Evolutionary conservation across 2,797 vertebrate genomes (phyloP), one percentile per base, ranked within the genome.

Genomic region (Hyperoplus lanceolatus): DNA sequence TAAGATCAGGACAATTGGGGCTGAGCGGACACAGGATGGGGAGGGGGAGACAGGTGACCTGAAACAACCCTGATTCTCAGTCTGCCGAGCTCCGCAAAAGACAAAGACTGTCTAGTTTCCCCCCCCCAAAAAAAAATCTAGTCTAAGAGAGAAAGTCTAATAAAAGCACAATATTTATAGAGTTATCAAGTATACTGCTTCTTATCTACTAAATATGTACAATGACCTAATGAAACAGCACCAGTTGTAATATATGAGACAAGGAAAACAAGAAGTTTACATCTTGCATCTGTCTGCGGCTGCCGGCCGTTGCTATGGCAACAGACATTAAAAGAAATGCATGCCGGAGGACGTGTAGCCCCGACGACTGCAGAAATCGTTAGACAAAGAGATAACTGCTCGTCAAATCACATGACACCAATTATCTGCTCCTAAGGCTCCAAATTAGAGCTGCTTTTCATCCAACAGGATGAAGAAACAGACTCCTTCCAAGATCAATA

Each of bases 251-350:
- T 67, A 77, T 75, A 82, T 65, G 70, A 85, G 45, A 83, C n/a
- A 81, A 63, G 56, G 45, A 75, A 75, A 81, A 83, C 29, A 29
- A 71, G 14, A 86, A 90, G 85, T 92, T 93, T 85, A 91, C 89
- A 91, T 92, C 75, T 79, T 75, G 46, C 57, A 66, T 83, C 84
- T n/a, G 86, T 87, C 92, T 91, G 89, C 74, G 18, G 76, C 83
- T 70, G 88, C 82, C 29, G 73, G 77, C 82, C 56, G 91, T 96
- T 94, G 92, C 94, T 90, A 94, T 95, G 91, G 94, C 91, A 93
- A 95, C 94, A 95, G 92, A 93, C 91, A 89, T 88, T 89, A 90
- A 88, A 90, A 90, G 87, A 91, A 88, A 94, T 92, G 82, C 85
- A 81, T 89, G 90, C 83, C 29, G 62, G 85, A 93, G 88, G 36